Percentiles rank a stretch among this genome's conserved stretches.
These are phyloP conservation scores for Lissonota sp. DNA, from an alignment of 2,888 invertebrate genomes.

Conservation along the genomic window DNA sequence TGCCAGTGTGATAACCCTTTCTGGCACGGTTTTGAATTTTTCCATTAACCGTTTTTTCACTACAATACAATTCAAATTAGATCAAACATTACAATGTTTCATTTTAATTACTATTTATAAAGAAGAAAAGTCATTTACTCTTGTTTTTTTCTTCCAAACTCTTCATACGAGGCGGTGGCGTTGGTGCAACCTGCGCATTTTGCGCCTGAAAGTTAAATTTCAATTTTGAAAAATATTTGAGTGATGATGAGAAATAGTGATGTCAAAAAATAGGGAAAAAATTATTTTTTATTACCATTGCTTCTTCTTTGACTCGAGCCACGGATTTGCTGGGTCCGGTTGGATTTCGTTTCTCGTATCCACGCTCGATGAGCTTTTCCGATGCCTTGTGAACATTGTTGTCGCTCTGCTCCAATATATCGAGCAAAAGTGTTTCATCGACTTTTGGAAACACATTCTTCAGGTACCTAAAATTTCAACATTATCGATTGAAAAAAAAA, in stretches of 20 bases:
- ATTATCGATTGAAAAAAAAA: constrained; percentile 24
- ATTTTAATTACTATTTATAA: not conserved
- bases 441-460: constrained; percentile 96
- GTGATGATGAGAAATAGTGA: too few species aligned
- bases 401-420: constrained; percentile 93
- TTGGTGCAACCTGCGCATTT: constrained; percentile 74
- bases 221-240: constrained; percentile 5
- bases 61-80: constrained; percentile 80
- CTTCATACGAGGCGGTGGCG: constrained; percentile 88
- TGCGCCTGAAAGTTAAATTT: constrained; percentile 60
- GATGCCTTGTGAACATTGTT: constrained; percentile 96
- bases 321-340: constrained; percentile 86
- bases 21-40: constrained; percentile 91
- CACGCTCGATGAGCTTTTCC: constrained; percentile 91
- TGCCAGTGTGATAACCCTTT: constrained; percentile 93
- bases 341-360: constrained; percentile 91
- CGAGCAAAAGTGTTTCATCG: constrained; percentile 94
- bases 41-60: constrained; percentile 89
- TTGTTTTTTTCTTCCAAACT: constrained; percentile 89
- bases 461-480: constrained; percentile 88
- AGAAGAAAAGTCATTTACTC: constrained; percentile 42
- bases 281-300: constrained; percentile 40
- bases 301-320: constrained; percentile 83
- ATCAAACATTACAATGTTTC: constrained; percentile 12
- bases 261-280: not conserved